phyloP scores from a whole-genome alignment of 2,888 invertebrate genomes.

The Sabellastarte sp. region DNA sequence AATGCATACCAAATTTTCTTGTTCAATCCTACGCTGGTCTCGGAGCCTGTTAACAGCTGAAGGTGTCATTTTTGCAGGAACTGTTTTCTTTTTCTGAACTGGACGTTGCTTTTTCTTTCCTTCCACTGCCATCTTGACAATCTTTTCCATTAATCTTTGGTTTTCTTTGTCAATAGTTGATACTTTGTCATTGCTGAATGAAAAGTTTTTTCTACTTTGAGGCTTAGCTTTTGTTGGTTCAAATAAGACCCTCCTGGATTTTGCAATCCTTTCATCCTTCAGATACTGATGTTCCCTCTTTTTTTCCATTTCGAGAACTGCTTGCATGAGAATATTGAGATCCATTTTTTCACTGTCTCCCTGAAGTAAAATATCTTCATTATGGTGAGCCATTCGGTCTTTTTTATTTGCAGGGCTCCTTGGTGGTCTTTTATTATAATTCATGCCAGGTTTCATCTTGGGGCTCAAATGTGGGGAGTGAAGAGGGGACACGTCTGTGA shows the following conservation, averaged over 20 bases:
- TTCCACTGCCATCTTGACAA: slow-evolving; percentile 32
- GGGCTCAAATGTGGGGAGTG: slow-evolving; percentile 12
- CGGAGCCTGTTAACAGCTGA: slow-evolving; percentile 63
- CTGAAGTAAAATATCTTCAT: slow-evolving; percentile 8
- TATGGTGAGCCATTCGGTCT: not conserved
- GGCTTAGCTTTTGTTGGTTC: slow-evolving; percentile 7
- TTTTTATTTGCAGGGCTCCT: slow-evolving; percentile 4
- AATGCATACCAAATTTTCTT: slow-evolving; percentile 63
- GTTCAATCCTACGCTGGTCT: slow-evolving; percentile 62
- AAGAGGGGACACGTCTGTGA: slow-evolving; percentile 28
- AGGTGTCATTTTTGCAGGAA: slow-evolving; percentile 16
- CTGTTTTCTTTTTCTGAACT: slow-evolving; percentile 1
- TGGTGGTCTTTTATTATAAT: not conserved
- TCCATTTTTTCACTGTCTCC: slow-evolving; percentile 20
- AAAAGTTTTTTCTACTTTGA: slow-evolving; percentile 20
- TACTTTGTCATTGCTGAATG: slow-evolving; percentile 41
- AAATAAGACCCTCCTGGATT: slow-evolving; percentile 1
- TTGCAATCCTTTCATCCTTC: not conserved
- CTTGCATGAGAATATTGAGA: slow-evolving; percentile 24
- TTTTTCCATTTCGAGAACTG: slow-evolving; percentile 26
- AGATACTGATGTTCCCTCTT: slow-evolving; percentile 3
- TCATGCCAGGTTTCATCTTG: slow-evolving; percentile 4
- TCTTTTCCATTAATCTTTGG: slow-evolving; percentile 46
- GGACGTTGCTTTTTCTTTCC: slow-evolving; percentile 8
- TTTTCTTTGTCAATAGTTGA: slow-evolving; percentile 50